Evolutionary conservation across 2,113 vertebrate species (phyloP).

Genomic region (Semicossyphus pulcher): DNA sequence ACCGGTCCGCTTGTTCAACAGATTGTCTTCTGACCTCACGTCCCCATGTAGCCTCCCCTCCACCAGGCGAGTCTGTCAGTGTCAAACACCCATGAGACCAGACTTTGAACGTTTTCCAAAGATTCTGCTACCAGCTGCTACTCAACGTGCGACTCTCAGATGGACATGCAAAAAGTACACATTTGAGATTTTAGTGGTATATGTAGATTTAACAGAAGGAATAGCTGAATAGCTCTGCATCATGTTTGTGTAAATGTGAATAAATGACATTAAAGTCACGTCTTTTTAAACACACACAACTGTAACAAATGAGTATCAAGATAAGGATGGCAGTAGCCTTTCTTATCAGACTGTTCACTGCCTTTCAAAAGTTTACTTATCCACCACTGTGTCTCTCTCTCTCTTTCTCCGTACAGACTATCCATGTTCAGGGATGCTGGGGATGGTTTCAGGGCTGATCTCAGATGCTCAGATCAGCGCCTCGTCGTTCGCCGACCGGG

Average conservation of each 20-base stretch:
- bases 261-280: too few relatives aligned
- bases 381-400: neutral
- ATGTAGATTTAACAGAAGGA: neutral
- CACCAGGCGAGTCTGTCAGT: constrained; percentile 22
- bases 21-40: constrained; percentile 27
- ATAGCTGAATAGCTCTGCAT: neutral
- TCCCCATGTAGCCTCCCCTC: neutral
- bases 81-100: neutral
- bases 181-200: neutral
- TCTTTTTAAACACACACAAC: too few relatives aligned
- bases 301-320: constrained; percentile 12
- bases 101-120: constrained; percentile 23
- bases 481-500: constrained; percentile 90
- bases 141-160: constrained; percentile 5
- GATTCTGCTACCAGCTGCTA: neutral
- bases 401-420: constrained; percentile 81
- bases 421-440: constrained; percentile 95
- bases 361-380: constrained; percentile 10
- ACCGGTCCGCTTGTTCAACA: constrained; percentile 7
- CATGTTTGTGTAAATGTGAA: too few relatives aligned
- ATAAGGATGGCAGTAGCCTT: constrained; percentile 37
- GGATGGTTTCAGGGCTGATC: constrained; percentile 97
- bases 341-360: constrained; percentile 18
- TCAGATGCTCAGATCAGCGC: constrained; percentile 94
- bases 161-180: neutral